Evolutionary conservation across 2,888 invertebrate species (phyloP), one percentile per base, ranked within the genome.

Genomic region (Drosophila atroscutellata): DNA sequence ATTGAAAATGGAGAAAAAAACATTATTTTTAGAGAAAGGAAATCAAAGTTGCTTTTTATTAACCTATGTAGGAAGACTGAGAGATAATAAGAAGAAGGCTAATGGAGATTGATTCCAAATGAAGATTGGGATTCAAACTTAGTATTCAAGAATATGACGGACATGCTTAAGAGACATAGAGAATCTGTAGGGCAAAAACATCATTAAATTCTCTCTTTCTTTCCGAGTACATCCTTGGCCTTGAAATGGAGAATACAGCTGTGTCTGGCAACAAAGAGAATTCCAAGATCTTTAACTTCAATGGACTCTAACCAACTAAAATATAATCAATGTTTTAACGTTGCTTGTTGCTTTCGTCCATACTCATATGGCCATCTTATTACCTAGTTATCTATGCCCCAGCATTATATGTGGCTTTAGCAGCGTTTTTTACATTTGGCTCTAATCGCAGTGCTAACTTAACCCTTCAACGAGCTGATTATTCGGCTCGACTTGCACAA

Each of bases 401-500:
- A 15, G 42, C 18, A 34, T 36, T 36, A 13, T 36, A 37, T 54
- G 39, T 34, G 49, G 62, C 62, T 56, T 56, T 51, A 28, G 24
- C 36, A 28, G n/a, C 36, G 28, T 30, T 37, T 56, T 36, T 66
- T 56, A 42, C 36, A 61, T 32, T 57, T 54, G 26, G 34, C 52
- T 36, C 32, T 30, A 49, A 60, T 45, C 28, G 28, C 42, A 24
- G 32, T 42, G 55, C 47, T 77, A 37, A 52, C 50, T 76, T 54
- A 59, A 56, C 63, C 63, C 73, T 49, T 28, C n/a, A 28, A 42
- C 34, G 39, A 42, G 57, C 72, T 37, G 32, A 56, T 61, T 65
- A 72, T 56, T 74, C 42, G 67, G 24, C 50, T 74, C 61, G 56
- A 45, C 28, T 74, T 65, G 64, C 61, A 71, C 54, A 49, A 68